These are phyloP conservation scores for Epinotia bilunana DNA, from an alignment of 2,888 invertebrate species.

Conservation along the genomic window DNA sequence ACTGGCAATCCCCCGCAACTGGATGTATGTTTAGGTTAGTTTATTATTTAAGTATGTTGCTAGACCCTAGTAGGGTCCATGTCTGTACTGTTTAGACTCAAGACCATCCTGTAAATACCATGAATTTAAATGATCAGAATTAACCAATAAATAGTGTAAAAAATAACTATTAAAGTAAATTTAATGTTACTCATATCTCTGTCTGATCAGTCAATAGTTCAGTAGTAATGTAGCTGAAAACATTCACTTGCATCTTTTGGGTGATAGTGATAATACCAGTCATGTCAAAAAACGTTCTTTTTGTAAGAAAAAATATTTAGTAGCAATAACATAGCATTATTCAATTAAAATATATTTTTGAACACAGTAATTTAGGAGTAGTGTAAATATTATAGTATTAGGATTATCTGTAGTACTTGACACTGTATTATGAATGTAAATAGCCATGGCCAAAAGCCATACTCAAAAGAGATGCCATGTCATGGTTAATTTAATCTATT, in stretches of 20 bases:
- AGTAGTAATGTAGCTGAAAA: neutral
- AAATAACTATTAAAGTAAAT: too few relatives aligned
- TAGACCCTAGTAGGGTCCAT: too few relatives aligned
- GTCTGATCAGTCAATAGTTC: too few relatives aligned
- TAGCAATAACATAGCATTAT: neutral
- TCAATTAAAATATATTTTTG: neutral
- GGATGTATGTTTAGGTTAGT: too few relatives aligned
- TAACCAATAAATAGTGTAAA: too few relatives aligned
- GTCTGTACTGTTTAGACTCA: too few relatives aligned
- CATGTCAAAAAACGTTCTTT: neutral
- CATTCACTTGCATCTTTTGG: neutral
- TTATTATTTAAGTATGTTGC: too few relatives aligned
- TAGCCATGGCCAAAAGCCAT: neutral
- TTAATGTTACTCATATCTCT: too few relatives aligned
- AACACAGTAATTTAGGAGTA: neutral
- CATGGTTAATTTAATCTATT: slow-evolving; percentile 4
- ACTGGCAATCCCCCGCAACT: too few relatives aligned
- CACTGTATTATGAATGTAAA: neutral
- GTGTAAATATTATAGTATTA: neutral
- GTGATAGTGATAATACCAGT: too few relatives aligned
- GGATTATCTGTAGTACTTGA: neutral
- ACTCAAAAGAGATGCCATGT: neutral
- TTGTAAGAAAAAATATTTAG: neutral
- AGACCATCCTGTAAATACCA: too few relatives aligned
- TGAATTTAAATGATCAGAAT: too few relatives aligned